Percentiles rank a stretch among this genome's conserved stretches.
These are phyloP conservation scores for Pterostichus madidus DNA, from an alignment of 2,888 invertebrate genomes.

Conservation along the genomic window DNA sequence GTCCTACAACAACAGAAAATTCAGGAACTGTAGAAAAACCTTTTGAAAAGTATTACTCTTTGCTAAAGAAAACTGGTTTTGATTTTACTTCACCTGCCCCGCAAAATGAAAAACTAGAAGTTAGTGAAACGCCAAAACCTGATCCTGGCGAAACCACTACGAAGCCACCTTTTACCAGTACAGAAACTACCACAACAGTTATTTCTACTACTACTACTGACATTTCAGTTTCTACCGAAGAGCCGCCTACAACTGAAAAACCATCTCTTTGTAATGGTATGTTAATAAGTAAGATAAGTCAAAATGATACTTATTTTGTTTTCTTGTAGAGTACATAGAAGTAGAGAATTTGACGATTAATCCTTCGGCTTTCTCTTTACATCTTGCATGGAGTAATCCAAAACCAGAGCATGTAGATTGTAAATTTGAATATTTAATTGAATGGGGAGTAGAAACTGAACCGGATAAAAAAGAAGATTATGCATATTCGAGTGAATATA, in stretches of 20 bases:
- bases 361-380: background rate
- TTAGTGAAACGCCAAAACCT: no score
- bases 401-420: background rate
- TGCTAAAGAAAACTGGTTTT: no score
- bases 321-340: background rate
- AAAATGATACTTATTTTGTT: no score
- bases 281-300: background rate
- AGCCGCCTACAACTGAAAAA: background rate
- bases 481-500: constrained; percentile 27
- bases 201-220: no score
- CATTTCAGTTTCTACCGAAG: background rate
- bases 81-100: no score
- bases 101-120: no score
- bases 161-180: no score
- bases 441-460: constrained; percentile 5
- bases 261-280: background rate
- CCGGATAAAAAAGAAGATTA: background rate
- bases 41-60: no score
- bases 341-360: background rate
- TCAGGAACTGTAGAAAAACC: no score
- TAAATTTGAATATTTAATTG: background rate
- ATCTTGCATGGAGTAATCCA: background rate
- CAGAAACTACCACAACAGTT: no score
- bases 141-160: no score
- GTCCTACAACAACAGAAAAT: no score